Conservation (phyloP, 1,140 invertebrate species). For the Hormaphis cornu region DNA sequence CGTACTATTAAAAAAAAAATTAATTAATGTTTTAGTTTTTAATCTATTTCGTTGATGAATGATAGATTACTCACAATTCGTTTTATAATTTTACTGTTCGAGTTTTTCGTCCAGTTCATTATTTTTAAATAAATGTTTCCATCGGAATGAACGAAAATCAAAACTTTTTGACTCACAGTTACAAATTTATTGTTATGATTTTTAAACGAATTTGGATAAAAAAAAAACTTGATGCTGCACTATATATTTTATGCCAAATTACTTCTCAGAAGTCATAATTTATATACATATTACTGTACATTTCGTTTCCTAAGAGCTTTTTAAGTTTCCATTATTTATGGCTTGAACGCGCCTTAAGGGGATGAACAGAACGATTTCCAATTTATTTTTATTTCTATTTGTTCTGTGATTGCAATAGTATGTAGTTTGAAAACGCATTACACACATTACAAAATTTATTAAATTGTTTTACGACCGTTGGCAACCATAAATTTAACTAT, state of each 20-base stretch:
- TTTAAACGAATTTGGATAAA: background rate
- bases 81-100: too few species aligned
- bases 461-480: background rate
- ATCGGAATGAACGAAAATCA: too few species aligned
- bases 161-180: too few species aligned
- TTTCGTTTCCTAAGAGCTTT: background rate
- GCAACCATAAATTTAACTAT: too few species aligned
- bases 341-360: too few species aligned
- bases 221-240: slow-evolving; percentile 15
- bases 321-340: slow-evolving; percentile 10
- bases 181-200: background rate
- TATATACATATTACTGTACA: background rate
- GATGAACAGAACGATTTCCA: too few species aligned
- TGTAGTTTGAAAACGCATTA: background rate
- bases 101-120: too few species aligned
- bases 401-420: background rate
- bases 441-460: background rate
- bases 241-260: background rate
- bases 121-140: too few species aligned
- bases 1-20: too few species aligned
- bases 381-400: background rate
- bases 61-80: too few species aligned
- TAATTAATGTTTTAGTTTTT: too few species aligned
- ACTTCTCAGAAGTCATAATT: background rate
- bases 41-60: too few species aligned